Evolutionary conservation across 2,888 invertebrate species (phyloP).

Genomic region (Meliscaeva auricollis): DNA sequence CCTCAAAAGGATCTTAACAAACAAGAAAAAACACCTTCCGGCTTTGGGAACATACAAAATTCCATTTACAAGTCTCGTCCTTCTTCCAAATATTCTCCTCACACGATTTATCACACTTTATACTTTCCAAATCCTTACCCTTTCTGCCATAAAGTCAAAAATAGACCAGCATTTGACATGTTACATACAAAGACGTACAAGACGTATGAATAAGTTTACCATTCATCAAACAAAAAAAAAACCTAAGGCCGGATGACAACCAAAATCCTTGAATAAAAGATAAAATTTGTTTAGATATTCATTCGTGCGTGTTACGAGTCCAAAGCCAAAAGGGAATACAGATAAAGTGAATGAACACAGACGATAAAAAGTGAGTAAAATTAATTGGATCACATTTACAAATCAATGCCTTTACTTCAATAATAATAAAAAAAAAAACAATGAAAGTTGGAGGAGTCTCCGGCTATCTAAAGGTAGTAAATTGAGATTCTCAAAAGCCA

Average conservation of each 20-base stretch:
- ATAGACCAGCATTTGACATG: slow-evolving; percentile 18
- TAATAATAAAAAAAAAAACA: background rate
- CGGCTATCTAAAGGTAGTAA: background rate
- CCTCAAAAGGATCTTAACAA: slow-evolving; percentile 21
- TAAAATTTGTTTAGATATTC: slow-evolving; percentile 43
- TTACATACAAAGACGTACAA: no score
- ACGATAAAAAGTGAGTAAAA: slow-evolving; percentile 18
- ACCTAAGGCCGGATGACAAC: slow-evolving; percentile 26
- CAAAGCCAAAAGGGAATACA: background rate
- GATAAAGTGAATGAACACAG: background rate
- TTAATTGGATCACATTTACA: slow-evolving; percentile 43
- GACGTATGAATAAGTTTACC: slow-evolving; percentile 15
- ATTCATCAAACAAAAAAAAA: slow-evolving; percentile 13
- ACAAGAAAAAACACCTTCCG: background rate
- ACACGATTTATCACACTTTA: slow-evolving; percentile 10
- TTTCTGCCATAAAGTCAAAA: background rate
- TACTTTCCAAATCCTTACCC: background rate
- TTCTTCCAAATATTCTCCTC: background rate
- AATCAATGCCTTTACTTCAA: slow-evolving; percentile 28
- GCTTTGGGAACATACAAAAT: background rate
- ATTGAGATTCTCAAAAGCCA: slow-evolving; percentile 4
- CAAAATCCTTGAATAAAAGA: slow-evolving; percentile 43
- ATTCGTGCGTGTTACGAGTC: slow-evolving; percentile 16
- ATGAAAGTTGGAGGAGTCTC: no score
- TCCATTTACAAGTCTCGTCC: background rate